Conservation (phyloP, 2,797 vertebrate genomes). For the Anolis apletophallus region DNA sequence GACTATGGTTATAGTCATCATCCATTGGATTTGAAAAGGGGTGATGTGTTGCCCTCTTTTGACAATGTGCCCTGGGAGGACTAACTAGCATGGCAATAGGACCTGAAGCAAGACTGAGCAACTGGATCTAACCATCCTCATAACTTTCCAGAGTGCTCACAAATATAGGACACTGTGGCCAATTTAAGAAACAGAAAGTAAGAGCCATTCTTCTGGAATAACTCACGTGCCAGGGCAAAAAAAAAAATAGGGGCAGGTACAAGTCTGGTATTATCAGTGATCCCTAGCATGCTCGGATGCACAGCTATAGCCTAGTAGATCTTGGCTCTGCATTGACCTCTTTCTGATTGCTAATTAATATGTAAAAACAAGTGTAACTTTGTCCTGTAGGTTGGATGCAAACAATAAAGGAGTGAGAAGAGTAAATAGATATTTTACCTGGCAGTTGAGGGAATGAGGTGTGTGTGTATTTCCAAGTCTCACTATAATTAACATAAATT, state of each 20-base stretch:
- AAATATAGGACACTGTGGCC: too few relatives aligned
- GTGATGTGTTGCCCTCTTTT: neutral
- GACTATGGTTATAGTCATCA: too few relatives aligned
- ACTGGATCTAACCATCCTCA: neutral
- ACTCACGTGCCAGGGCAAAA: neutral
- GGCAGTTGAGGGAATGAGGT: slow-evolving; percentile 43
- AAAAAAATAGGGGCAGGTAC: neutral
- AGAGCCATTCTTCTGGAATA: too few relatives aligned
- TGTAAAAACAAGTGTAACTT: slow-evolving; percentile 44
- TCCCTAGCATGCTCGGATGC: neutral
- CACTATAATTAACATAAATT: slow-evolving; percentile 24
- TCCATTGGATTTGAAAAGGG: neutral
- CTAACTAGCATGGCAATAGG: too few relatives aligned
- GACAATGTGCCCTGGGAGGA: too few relatives aligned
- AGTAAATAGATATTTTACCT: slow-evolving; percentile 40
- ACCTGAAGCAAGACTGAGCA: neutral
- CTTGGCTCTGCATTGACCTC: neutral
- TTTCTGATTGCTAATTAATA: slow-evolving; percentile 18
- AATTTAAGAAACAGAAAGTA: too few relatives aligned
- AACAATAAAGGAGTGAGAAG: slow-evolving; percentile 29
- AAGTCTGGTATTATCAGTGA: neutral
- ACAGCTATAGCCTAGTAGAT: neutral
- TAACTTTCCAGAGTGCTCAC: neutral
- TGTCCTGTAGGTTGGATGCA: slow-evolving; percentile 39
- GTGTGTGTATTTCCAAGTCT: slow-evolving; percentile 33